phyloP scores from a whole-genome alignment of 2,113 vertebrate species.

The Upupa epops region DNA sequence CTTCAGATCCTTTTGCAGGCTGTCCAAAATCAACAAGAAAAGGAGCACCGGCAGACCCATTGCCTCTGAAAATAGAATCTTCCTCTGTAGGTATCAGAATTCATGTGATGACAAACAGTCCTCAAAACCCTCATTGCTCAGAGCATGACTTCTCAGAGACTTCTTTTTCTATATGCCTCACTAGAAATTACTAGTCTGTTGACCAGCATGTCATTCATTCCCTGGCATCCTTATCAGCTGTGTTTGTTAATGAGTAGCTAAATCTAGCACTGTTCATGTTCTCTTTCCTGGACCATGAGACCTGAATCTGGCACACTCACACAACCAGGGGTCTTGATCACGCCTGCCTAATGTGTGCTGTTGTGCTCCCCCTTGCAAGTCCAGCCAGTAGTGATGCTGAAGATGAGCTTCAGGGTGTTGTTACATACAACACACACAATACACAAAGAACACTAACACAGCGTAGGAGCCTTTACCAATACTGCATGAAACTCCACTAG shows the following conservation, averaged over 20 bases:
- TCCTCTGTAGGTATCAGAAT: not conserved
- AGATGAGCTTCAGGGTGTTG: not conserved
- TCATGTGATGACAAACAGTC: not conserved
- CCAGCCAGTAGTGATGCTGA: not conserved
- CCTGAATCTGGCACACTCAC: not conserved
- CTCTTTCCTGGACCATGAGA: not conserved
- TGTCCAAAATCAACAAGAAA: not conserved
- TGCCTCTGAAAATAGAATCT: not conserved
- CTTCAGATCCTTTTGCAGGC: not conserved
- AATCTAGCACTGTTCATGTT: not conserved
- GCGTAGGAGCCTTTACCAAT: not conserved
- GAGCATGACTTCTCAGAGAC: not conserved
- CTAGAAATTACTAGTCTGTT: not conserved
- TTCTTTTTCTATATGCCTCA: not conserved
- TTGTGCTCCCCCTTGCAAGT: not conserved
- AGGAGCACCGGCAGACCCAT: not conserved
- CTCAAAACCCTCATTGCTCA: not conserved
- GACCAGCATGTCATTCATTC: not conserved
- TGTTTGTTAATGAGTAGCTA: not conserved
- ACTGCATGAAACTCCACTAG: not conserved
- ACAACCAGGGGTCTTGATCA: not conserved
- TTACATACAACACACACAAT: not conserved
- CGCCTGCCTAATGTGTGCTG: not conserved
- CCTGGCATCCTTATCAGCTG: not conserved
- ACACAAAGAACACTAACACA: not conserved